Evolutionary conservation across 2,113 vertebrate genomes (phyloP).

Genomic region (Castor canadensis): DNA sequence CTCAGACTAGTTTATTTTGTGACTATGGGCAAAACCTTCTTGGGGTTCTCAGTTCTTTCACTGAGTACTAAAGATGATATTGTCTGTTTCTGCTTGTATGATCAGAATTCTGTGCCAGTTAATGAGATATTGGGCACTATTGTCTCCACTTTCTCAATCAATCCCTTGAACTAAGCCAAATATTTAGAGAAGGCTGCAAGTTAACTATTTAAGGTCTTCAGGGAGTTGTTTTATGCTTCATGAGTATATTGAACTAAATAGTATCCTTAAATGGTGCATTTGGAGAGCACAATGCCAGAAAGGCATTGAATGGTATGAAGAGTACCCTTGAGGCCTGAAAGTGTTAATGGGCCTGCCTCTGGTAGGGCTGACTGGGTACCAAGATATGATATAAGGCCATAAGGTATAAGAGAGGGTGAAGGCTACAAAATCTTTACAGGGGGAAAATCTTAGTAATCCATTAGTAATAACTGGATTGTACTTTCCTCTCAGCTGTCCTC

Average conservation of each 20-base stretch:
- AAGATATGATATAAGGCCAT: constrained; percentile 16
- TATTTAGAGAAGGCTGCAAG: neutral
- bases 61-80: constrained; percentile 4
- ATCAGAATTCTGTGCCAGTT: neutral
- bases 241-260: constrained; percentile 29
- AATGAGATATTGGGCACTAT: neutral
- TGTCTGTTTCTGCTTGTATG: constrained; percentile 32
- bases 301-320: neutral
- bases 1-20: neutral
- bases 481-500: neutral
- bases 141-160: neutral
- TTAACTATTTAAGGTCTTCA: constrained; percentile 43
- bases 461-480: constrained; percentile 25
- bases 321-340: neutral
- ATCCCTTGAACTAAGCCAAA: neutral
- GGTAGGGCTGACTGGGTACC: neutral
- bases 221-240: constrained; percentile 23
- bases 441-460: constrained; percentile 26
- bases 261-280: neutral
- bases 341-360: constrained; percentile 1
- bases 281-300: neutral
- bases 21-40: constrained; percentile 27
- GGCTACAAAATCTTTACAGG: neutral
- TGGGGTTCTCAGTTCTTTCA: constrained; percentile 38
- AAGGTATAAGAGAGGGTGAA: neutral